These are phyloP conservation scores for Argyresthia goedartella DNA, from an alignment of 2,888 invertebrate species.

Conservation along the genomic window DNA sequence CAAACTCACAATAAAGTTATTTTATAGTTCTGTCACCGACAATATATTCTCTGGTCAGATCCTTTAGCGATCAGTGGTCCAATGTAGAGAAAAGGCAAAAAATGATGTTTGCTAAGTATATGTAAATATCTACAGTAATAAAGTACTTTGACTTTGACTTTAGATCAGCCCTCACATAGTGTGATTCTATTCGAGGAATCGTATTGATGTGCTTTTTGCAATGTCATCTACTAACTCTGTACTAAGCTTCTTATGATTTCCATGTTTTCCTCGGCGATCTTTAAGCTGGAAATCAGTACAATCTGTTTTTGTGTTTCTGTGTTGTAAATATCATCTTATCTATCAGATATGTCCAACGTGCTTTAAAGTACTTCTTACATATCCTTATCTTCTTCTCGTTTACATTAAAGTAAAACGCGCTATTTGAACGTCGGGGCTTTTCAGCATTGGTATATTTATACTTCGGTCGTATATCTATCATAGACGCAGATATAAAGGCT, in stretches of 20 bases:
- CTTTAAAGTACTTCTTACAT: conserved; percentile 12
- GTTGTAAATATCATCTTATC: conserved; percentile 11
- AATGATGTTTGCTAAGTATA: too few relatives aligned
- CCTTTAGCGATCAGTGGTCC: too few relatives aligned
- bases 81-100: too few relatives aligned
- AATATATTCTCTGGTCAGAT: conserved; percentile 14
- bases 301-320: not conserved
- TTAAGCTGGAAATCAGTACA: conserved; percentile 9
- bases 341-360: conserved; percentile 10
- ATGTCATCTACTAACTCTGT: conserved; percentile 10
- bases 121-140: too few relatives aligned
- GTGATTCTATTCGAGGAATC: conserved; percentile 20
- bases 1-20: conserved; percentile 20
- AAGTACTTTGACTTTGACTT: too few relatives aligned
- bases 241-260: not conserved
- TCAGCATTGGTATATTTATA: conserved; percentile 1
- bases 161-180: conserved; percentile 15
- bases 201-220: conserved; percentile 16
- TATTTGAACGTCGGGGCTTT: conserved; percentile 5
- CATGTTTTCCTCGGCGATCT: not conserved
- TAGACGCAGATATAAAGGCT: not conserved
- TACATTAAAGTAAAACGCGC: conserved; percentile 11
- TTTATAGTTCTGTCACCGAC: conserved; percentile 20
- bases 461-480: not conserved
- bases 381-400: conserved; percentile 1